phyloP scores from a whole-genome alignment of 37 sponge, comb jelly and placozoan species.

The Geodia barretti region DNA sequence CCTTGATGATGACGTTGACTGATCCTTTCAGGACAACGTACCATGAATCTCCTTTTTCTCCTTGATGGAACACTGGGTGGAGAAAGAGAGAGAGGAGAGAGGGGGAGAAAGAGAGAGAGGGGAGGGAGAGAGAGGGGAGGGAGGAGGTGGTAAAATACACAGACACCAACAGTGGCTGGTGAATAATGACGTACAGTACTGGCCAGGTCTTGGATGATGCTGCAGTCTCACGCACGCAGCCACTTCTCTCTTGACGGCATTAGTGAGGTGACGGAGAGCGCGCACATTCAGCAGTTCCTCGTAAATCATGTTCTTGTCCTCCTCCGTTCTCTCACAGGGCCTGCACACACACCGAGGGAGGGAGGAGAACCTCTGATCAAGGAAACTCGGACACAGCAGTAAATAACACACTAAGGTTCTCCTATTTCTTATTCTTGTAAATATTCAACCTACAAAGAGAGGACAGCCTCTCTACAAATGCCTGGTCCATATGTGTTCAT shows the following conservation, averaged over 20 bases:
- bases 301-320: constrained; percentile 78
- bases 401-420: no score
- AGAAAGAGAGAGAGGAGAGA: not conserved
- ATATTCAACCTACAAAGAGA: no score
- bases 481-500: not conserved
- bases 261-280: constrained; percentile 79
- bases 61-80: constrained; percentile 79
- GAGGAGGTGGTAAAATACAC: not conserved
- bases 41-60: constrained; percentile 86
- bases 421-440: no score
- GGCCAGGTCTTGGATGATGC: constrained; percentile 40
- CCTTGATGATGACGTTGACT: constrained; percentile 87
- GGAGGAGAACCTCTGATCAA: no score
- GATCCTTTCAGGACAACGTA: constrained; percentile 88
- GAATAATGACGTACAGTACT: constrained; percentile 36
- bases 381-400: no score
- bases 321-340: constrained; percentile 67
- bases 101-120: not conserved
- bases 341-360: no score
- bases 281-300: constrained; percentile 81
- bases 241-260: constrained; percentile 69
- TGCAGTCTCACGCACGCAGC: constrained; percentile 42
- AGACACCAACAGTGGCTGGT: not conserved
- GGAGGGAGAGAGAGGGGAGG: not conserved
- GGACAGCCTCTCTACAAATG: no score